phyloP scores from a whole-genome alignment of 2,888 invertebrate genomes.

The Heliconius ismenius region DNA sequence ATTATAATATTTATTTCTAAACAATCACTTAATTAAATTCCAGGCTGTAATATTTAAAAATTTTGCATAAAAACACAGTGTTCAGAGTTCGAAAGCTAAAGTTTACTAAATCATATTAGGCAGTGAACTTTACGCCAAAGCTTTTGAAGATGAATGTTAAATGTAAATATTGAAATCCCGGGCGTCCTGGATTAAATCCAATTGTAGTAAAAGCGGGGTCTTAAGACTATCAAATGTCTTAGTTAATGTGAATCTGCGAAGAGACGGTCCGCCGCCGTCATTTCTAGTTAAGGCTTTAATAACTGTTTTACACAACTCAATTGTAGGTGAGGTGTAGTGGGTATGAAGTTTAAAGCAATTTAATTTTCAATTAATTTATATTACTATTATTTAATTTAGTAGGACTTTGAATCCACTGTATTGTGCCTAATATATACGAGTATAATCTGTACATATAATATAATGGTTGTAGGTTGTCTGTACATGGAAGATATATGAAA shows the following conservation, averaged over 20 bases:
- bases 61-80: conserved; percentile 1
- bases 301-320: conserved; percentile 28
- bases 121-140: conserved; percentile 31
- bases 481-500: too few species aligned
- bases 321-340: conserved; percentile 19
- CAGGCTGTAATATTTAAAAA: not conserved
- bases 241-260: conserved; percentile 46
- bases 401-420: not conserved
- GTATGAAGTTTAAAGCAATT: not conserved
- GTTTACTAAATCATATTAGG: conserved; percentile 17
- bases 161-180: conserved; percentile 39
- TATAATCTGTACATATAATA: not conserved
- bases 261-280: conserved; percentile 44
- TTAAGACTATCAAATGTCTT: conserved; percentile 46
- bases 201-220: conserved; percentile 47
- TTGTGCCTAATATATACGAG: not conserved
- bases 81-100: conserved; percentile 2
- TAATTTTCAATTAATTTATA: not conserved
- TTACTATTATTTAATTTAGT: not conserved
- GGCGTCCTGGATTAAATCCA: conserved; percentile 45
- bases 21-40: not conserved
- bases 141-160: conserved; percentile 37
- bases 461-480: not conserved
- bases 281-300: conserved; percentile 39
- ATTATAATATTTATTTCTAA: not conserved